Evolutionary conservation across 1,140 invertebrate genomes (phyloP).

Genomic region (Sipha flava): DNA sequence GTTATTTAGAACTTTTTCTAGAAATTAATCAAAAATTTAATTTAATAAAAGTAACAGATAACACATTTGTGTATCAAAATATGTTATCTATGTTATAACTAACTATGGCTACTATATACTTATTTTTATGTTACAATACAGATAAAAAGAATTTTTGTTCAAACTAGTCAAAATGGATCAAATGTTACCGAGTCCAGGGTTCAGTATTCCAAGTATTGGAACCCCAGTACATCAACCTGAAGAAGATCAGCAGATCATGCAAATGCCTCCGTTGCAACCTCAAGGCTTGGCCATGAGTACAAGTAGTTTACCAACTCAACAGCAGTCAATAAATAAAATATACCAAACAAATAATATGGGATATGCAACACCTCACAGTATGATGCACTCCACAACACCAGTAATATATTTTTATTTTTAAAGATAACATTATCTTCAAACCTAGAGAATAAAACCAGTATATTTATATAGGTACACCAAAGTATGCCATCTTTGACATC

Average conservation of each 20-base stretch:
- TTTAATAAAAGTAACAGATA: too few relatives aligned
- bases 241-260: constrained; percentile 75
- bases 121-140: too few relatives aligned
- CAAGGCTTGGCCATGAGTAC: constrained; percentile 49
- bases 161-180: constrained; percentile 72
- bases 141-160: too few relatives aligned
- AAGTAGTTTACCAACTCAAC: constrained; percentile 48
- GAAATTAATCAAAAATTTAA: too few relatives aligned
- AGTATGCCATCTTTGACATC: constrained; percentile 65
- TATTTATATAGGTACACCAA: constrained; percentile 55
- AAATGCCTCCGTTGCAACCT: constrained; percentile 60
- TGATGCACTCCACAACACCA: constrained; percentile 82
- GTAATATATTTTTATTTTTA: constrained; percentile 47
- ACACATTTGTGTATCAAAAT: too few relatives aligned
- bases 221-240: constrained; percentile 84
- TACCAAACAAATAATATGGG: constrained; percentile 56
- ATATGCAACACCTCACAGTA: constrained; percentile 61
- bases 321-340: constrained; percentile 51
- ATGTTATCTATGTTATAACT: too few relatives aligned
- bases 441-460: too few relatives aligned
- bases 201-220: constrained; percentile 80
- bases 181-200: constrained; percentile 80
- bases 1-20: too few relatives aligned
- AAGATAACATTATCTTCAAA: neutral
- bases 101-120: too few relatives aligned